A percentile compares a stretch with the other conserved stretches of the same genome.
These are phyloP conservation scores for Elmis aenea DNA, from an alignment of 2,888 invertebrate species.

Conservation along the genomic window DNA sequence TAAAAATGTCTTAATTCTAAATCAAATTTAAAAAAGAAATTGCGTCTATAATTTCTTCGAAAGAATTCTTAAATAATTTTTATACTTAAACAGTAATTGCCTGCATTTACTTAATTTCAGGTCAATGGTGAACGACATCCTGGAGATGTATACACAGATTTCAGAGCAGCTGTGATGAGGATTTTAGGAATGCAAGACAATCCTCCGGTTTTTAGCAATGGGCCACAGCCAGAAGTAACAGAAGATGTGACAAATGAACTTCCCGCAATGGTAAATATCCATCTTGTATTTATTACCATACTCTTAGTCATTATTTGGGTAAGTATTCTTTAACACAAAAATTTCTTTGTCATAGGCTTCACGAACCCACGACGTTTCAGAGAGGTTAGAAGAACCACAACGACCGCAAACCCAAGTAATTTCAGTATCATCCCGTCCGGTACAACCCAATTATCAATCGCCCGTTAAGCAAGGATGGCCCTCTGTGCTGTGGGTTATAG, in stretches of 20 bases:
- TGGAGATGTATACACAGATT: conserved; percentile 81
- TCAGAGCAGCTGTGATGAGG: conserved; percentile 70
- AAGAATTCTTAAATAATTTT: too few species aligned
- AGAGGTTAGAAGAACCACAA: conserved; percentile 10
- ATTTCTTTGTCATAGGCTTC: neutral
- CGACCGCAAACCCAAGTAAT: conserved; percentile 42
- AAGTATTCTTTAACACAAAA: too few species aligned
- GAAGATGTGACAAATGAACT: conserved; percentile 43
- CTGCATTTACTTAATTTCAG: too few species aligned
- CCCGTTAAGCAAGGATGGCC: conserved; percentile 43
- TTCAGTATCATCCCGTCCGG: conserved; percentile 34
- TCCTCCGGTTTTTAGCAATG: conserved; percentile 57
- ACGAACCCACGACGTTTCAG: too few species aligned
- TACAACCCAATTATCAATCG: conserved; percentile 29
- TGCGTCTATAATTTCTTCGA: too few species aligned
- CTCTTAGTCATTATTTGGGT: too few species aligned
- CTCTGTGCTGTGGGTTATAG: conserved; percentile 54
- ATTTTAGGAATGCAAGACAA: conserved; percentile 69
- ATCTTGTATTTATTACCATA: neutral
- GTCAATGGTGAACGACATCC: conserved; percentile 86
- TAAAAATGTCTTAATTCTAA: too few species aligned
- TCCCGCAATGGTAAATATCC: conserved; percentile 36
- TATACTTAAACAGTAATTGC: too few species aligned
- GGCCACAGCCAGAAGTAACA: conserved; percentile 56
- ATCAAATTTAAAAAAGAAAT: too few species aligned